Evolutionary conservation across 2,888 invertebrate genomes (phyloP).

Genomic region (Oscheius onirici): DNA sequence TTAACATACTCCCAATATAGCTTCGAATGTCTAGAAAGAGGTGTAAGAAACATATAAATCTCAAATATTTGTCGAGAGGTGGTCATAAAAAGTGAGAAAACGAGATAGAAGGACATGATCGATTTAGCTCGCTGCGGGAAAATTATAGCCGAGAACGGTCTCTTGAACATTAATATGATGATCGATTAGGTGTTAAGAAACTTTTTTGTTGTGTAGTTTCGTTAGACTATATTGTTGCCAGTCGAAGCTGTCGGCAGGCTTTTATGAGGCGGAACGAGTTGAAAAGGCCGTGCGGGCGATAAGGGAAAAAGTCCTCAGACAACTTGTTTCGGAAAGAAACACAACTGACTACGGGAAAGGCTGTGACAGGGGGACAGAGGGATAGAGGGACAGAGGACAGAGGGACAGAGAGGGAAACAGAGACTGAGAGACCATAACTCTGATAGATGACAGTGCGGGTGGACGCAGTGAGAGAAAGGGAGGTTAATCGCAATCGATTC

Average conservation of each 20-base stretch:
- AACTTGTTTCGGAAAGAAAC: neutral
- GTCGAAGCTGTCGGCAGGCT: neutral
- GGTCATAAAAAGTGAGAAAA: too few relatives aligned
- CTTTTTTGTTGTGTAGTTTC: too few relatives aligned
- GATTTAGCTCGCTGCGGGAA: too few relatives aligned
- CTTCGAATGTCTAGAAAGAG: too few relatives aligned
- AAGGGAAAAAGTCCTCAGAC: neutral
- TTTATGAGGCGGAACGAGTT: slow-evolving; percentile 27
- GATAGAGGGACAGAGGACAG: neutral
- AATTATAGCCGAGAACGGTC: too few relatives aligned
- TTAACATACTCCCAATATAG: too few relatives aligned
- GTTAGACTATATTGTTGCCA: neutral
- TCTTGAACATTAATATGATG: too few relatives aligned
- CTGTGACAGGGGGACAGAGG: neutral
- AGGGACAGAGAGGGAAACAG: neutral
- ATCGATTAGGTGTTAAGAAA: too few relatives aligned
- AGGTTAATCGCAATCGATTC: slow-evolving; percentile 28
- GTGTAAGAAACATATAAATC: too few relatives aligned
- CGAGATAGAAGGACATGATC: too few relatives aligned
- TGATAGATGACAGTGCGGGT: too few relatives aligned
- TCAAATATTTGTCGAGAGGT: too few relatives aligned
- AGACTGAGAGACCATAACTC: neutral
- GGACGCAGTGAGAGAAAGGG: neutral
- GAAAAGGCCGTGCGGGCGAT: neutral
- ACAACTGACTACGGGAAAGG: neutral